A percentile compares a stretch with the other conserved stretches of the same genome.
Evolutionary conservation across 2,888 invertebrate species (phyloP).

Genomic region (Girardia tigrina): DNA sequence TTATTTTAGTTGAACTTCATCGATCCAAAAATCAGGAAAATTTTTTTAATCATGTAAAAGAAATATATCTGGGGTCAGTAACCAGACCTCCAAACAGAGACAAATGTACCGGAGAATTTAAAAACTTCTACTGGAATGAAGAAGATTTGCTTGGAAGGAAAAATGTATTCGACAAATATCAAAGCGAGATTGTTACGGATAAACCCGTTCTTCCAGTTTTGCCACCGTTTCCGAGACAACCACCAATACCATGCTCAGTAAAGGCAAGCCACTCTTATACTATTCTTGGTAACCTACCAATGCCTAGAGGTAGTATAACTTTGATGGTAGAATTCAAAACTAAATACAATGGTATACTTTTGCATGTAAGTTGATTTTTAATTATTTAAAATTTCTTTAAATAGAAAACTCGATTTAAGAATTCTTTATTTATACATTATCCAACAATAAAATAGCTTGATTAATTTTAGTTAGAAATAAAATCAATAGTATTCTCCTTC

Average conservation of each 20-base stretch:
- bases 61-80: neutral
- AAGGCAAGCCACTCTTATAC: neutral
- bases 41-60: neutral
- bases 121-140: slow-evolving; percentile 12
- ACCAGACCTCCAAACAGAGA: neutral
- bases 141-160: slow-evolving; percentile 2
- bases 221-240: neutral
- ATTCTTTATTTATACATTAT: no score
- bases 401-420: no score
- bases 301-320: neutral
- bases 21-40: neutral
- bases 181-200: neutral
- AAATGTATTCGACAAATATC: neutral
- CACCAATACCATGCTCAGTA: neutral
- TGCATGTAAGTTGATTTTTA: no score
- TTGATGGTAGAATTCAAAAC: slow-evolving; percentile 1
- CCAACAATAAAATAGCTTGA: no score
- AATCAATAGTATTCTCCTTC: no score
- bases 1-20: neutral
- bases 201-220: neutral
- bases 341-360: no score
- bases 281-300: neutral
- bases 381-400: no score
- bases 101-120: slow-evolving; percentile 1
- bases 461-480: no score